phyloP scores from a whole-genome alignment of 2,888 invertebrate species.

The Papilio gigon region DNA sequence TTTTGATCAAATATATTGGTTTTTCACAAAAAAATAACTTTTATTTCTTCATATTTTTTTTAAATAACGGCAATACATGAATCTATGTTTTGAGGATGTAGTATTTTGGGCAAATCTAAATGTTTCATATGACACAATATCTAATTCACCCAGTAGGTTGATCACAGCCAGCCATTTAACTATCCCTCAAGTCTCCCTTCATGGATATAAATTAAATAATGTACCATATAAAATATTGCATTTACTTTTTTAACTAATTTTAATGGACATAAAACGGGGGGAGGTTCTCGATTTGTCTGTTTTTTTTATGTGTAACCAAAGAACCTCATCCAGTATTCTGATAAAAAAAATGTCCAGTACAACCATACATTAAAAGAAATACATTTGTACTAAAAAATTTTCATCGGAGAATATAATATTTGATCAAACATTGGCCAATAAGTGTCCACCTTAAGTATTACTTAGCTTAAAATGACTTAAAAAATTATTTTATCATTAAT shows the following conservation, averaged over 20 bases:
- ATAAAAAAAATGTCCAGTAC: no score
- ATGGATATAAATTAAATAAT: not conserved
- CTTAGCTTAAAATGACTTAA: conserved; percentile 13
- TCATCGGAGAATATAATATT: not conserved
- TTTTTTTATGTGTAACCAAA: no score
- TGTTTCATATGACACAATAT: conserved; percentile 2
- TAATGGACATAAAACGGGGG: not conserved
- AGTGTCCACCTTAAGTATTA: conserved; percentile 3
- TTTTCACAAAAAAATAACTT: not conserved
- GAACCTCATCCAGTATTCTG: no score
- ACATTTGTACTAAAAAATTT: no score
- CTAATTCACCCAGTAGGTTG: not conserved
- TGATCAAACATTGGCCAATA: conserved; percentile 12
- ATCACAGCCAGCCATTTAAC: conserved; percentile 1
- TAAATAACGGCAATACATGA: not conserved
- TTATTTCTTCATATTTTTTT: not conserved
- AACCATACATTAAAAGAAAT: no score
- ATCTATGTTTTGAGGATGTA: not conserved
- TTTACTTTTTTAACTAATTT: not conserved
- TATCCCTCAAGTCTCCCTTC: not conserved
- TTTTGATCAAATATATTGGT: conserved; percentile 19
- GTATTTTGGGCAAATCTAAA: not conserved
- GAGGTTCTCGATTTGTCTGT: no score
- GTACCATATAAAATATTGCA: not conserved
- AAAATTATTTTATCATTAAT: conserved; percentile 47